These are phyloP conservation scores for Axinella damicornis DNA, from an alignment of 37 sponge, comb jelly and placozoan genomes.

Conservation along the genomic window DNA sequence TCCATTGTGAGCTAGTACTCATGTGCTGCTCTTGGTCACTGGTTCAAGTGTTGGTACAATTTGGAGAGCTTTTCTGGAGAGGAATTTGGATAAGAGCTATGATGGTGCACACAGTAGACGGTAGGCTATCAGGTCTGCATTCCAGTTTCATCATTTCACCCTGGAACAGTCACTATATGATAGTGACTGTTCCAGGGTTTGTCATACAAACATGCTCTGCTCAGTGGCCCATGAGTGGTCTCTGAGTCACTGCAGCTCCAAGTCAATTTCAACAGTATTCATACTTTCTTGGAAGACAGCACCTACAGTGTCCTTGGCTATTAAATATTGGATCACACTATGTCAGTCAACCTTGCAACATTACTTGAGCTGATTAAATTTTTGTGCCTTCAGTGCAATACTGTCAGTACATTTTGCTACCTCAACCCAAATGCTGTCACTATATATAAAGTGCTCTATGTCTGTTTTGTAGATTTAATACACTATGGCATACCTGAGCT, in stretches of 20 bases:
- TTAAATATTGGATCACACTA: constrained; percentile 31
- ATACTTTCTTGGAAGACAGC: too few species aligned
- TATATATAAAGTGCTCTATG: constrained; percentile 53
- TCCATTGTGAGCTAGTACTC: constrained; percentile 8
- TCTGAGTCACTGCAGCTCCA: not conserved
- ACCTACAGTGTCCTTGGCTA: not conserved
- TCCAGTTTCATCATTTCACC: not conserved
- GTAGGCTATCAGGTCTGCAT: constrained; percentile 56
- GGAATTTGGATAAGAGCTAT: not conserved
- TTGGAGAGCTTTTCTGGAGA: not conserved
- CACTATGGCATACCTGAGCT: too few species aligned
- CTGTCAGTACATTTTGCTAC: not conserved
- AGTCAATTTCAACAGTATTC: not conserved
- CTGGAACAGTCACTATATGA: not conserved
- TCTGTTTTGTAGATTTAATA: constrained; percentile 27
- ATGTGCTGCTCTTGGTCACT: constrained; percentile 2
- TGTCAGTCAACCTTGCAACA: constrained; percentile 32
- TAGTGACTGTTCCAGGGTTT: too few species aligned
- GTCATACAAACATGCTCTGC: constrained; percentile 3
- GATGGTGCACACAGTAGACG: constrained; percentile 1
- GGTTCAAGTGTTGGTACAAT: constrained; percentile 13
- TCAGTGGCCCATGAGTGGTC: not conserved
- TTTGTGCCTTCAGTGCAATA: not conserved
- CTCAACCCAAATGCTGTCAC: constrained; percentile 34
- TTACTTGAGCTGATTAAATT: constrained; percentile 2